Base-by-base conservation (phyloP, 2,113 vertebrate species). In the Hepsetus odoe region DNA sequence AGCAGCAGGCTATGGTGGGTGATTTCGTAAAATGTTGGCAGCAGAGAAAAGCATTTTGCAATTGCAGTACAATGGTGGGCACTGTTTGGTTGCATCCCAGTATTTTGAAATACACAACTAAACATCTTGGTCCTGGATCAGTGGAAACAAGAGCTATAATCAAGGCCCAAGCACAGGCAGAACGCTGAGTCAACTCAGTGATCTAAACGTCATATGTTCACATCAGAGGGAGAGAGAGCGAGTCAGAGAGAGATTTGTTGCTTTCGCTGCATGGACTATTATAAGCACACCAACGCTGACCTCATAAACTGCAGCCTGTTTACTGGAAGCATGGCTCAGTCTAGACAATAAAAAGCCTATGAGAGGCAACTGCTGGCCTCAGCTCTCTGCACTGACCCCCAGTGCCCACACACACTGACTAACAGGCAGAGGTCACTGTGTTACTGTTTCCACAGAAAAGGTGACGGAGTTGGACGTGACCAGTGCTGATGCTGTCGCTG, bases 151-250 rank as follows among this genome's bases (percentile, higher is more conserved):
- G 20, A 74, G 76, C 89, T 85, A 84, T 87, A 87, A 85, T 87
- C 91, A 89, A 87, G 87, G 86, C 69, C 86, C 87, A 85, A 88
- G 89, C 87, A 90, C 88, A 87, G 82, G 87, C 24, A 32, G 86
- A 91, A 87, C 82, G 91, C 91, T 91, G 90, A 92, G 84, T 92
- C 91, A 92, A 88, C 90, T 90, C 84, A 55, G 83, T 86, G 84
- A 86, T 83, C 53, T 64, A 83, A 79, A 87, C 84, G 76, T 85
- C 86, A 90, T 87, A 80, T 87, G 89, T 81, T 81, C 18, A 82
- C 65, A 83, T 80, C 16, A 81, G 72, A 84, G 82, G 85, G 80
- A 78, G 80, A 85, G 85, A 58, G 26, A 84, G 79, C 84, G 74
- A 85, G 86, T 86, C 82, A 88, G 61, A 87, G 79, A 59, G 76